phyloP scores from a whole-genome alignment of 2,113 vertebrate genomes.

The Tauraco erythrolophus region DNA sequence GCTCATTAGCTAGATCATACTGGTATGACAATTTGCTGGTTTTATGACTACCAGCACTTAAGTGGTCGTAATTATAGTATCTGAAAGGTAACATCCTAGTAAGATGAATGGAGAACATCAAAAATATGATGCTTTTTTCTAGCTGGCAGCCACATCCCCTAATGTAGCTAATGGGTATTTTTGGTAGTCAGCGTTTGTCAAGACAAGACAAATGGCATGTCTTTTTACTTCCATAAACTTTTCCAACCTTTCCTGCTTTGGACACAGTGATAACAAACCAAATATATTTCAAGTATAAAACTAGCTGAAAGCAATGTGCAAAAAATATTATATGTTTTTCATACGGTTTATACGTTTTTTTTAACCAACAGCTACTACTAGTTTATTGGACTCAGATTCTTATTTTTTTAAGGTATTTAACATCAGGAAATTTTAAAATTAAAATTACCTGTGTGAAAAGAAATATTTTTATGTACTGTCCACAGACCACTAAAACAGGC shows the following conservation, averaged over 20 bases:
- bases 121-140: constrained; percentile 6
- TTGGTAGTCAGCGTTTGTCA: constrained; percentile 32
- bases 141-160: constrained; percentile 14
- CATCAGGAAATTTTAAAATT: neutral
- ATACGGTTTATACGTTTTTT: too few relatives aligned
- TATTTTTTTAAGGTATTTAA: neutral
- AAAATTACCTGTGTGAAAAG: neutral
- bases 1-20: constrained; percentile 24
- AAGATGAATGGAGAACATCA: constrained; percentile 49
- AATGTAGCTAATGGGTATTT: constrained; percentile 24
- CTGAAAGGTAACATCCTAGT: constrained; percentile 42
- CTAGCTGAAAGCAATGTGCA: neutral
- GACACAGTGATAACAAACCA: neutral
- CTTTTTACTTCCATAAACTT: constrained; percentile 23
- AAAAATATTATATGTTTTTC: too few relatives aligned
- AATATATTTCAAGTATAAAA: neutral
- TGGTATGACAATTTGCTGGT: neutral
- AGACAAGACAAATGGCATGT: constrained; percentile 35
- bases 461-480: neutral
- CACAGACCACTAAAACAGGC: neutral
- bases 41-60: constrained; percentile 34
- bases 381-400: neutral
- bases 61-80: constrained; percentile 44
- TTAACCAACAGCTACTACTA: neutral
- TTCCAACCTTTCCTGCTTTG: neutral